Conservation (phyloP, 2,797 vertebrate genomes). For the Mus caroli region DNA sequence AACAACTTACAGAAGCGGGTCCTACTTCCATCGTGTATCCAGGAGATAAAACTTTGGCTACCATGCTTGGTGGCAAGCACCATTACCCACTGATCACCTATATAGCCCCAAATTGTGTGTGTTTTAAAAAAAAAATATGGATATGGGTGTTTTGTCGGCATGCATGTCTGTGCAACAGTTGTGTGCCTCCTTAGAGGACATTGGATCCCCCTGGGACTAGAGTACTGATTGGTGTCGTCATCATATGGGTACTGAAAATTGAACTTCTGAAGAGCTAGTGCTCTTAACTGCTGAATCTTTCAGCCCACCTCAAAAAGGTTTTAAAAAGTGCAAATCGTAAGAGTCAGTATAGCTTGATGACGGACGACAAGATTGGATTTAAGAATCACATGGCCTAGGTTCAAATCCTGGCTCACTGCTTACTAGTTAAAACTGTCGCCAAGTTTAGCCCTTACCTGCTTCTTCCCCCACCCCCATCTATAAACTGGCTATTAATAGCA, state of each 20-base stretch:
- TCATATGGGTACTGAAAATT: background rate
- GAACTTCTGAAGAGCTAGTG: background rate
- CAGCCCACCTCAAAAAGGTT: background rate
- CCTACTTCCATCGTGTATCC: background rate
- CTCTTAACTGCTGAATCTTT: background rate
- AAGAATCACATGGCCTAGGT: background rate
- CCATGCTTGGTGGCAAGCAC: background rate
- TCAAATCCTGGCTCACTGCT: slow-evolving; percentile 16
- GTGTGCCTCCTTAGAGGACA: background rate
- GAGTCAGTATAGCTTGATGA: background rate
- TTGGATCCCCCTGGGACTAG: background rate
- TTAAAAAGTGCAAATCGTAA: slow-evolving; percentile 39
- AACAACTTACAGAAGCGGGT: background rate
- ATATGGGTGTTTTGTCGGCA: background rate
- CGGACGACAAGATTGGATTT: background rate
- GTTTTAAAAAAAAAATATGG: background rate
- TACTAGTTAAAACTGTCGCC: slow-evolving; percentile 12
- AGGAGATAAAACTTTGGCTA: too few species aligned
- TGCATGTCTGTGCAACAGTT: background rate
- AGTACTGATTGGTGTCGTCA: background rate
- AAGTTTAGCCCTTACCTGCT: slow-evolving; percentile 24
- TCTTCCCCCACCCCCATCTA: background rate
- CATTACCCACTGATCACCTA: background rate
- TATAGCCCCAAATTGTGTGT: background rate
- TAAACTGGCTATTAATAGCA: slow-evolving; percentile 29